Evolutionary conservation across 2,113 vertebrate genomes (phyloP), one percentile per base, ranked within the genome.

Genomic region (Crotalus horridus): DNA sequence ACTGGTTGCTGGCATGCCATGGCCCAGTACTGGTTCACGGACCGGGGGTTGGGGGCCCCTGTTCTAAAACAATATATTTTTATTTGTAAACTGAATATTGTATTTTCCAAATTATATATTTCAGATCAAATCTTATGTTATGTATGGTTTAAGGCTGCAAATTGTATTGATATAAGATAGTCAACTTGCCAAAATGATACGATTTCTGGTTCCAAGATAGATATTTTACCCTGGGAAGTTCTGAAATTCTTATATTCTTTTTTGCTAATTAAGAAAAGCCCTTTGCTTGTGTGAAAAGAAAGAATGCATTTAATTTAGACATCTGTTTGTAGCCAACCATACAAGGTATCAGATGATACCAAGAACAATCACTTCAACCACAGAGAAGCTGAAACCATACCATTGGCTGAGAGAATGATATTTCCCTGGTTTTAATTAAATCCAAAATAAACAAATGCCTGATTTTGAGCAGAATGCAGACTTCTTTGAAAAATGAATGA

Each of bases 81-180:
- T 9, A 13, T 85, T 21, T 95, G 90, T 93, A 94, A 91, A 93
- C 95, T 96, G 54, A 15, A 85, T 94, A 93, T 92, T 94, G 58
- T 86, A 74, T 88, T 90, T 95, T 54, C 48, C 56, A 94, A 88
- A 85, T 54, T 94, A 92, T 4, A 87, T 95, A 93, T 91, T 46
- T 95, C 29, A n/a, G 43, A 85, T 85, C 93, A 94, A 96, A 97
- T 94, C 96, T 95, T 94, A 91, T 96, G 91, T 89, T 92, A 93
- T 95, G 93, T 89, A 64, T 94, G 96, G 93, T 94, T 95, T 90
- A 94, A 91, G 92, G 95, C 93, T 89, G 55, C 69, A 74, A 94
- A 55, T 26, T 48, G 64, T 26, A 74, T 15, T 58, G 6, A 29
- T 39, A 17, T 56, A 56, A 26, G 39, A 11, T 13, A 17, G 46